Evolutionary conservation across 2,888 invertebrate species (phyloP).

Genomic region (Branchipolynoe longqiensis): DNA sequence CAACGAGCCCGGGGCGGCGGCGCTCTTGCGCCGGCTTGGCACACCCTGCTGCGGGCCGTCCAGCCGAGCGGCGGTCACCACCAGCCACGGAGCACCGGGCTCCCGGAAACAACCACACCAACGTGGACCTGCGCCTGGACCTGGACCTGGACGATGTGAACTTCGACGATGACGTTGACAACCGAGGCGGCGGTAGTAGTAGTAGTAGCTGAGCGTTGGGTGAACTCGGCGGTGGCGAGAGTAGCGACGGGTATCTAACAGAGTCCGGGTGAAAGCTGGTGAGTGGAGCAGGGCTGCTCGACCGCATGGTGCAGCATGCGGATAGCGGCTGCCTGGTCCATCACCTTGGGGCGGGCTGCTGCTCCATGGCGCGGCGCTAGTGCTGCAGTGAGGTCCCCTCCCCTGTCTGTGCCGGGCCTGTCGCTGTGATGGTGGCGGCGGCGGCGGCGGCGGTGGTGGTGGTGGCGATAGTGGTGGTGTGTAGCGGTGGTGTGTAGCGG

Average conservation of each 20-base stretch:
- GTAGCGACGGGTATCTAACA: slow-evolving; percentile 1
- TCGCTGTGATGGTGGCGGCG: too few species aligned
- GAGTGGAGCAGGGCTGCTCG: slow-evolving; percentile 22
- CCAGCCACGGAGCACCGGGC: neutral
- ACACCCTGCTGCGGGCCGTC: neutral
- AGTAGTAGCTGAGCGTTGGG: neutral
- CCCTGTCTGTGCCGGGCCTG: too few species aligned
- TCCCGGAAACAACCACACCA: neutral
- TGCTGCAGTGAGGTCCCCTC: too few species aligned
- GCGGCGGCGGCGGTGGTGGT: neutral
- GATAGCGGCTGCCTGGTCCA: slow-evolving; percentile 39
- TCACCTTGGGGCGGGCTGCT: neutral
- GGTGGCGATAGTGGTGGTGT: too few species aligned
- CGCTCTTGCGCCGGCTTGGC: neutral
- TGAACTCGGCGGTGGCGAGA: slow-evolving; percentile 16
- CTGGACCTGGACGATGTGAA: neutral
- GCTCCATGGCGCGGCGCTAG: slow-evolving; percentile 31
- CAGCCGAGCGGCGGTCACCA: neutral
- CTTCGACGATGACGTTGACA: neutral
- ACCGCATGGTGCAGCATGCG: slow-evolving; percentile 42
- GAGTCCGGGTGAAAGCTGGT: slow-evolving; percentile 4
- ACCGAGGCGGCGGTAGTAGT: neutral
- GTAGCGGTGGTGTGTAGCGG: too few species aligned
- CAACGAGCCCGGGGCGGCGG: neutral
- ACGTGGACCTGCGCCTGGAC: neutral